Evolutionary conservation across 2,888 invertebrate species (phyloP).

Genomic region (Maniola hyperantus): DNA sequence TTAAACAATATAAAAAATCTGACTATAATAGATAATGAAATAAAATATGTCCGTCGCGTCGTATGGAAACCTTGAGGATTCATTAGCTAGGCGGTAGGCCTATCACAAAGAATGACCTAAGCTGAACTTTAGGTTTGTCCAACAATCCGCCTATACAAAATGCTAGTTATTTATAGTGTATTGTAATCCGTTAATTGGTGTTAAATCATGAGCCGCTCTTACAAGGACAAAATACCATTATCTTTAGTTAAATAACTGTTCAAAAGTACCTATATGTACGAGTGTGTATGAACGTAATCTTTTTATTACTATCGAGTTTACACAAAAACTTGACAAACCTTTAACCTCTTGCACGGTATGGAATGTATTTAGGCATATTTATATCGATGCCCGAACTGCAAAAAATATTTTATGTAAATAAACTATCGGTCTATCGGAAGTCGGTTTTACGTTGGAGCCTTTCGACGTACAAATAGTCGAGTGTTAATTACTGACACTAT

Average conservation of each 20-base stretch:
- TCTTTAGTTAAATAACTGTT: slow-evolving; percentile 9
- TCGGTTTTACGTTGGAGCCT: no score
- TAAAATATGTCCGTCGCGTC: slow-evolving; percentile 7
- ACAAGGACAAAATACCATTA: slow-evolving; percentile 30
- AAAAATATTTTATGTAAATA: no score
- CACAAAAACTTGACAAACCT: no score
- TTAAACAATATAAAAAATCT: not conserved
- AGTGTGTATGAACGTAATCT: no score
- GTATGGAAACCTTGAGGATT: slow-evolving; percentile 35
- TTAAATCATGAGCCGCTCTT: slow-evolving; percentile 40
- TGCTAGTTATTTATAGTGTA: slow-evolving; percentile 48
- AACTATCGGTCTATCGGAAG: no score
- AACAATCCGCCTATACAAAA: slow-evolving; percentile 47
- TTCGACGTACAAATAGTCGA: not conserved
- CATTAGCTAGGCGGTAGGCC: slow-evolving; percentile 38
- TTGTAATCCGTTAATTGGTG: slow-evolving; percentile 53
- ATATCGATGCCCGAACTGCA: no score
- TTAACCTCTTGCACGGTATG: no score
- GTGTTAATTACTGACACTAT: not conserved
- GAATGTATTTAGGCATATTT: no score
- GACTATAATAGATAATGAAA: no score
- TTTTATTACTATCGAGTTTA: no score
- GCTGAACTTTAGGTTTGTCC: slow-evolving; percentile 48
- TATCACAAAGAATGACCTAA: slow-evolving; percentile 47
- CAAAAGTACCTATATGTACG: not conserved